Evolutionary conservation across 2,797 vertebrate species (phyloP).

Genomic region (Eidolon dupreanum): DNA sequence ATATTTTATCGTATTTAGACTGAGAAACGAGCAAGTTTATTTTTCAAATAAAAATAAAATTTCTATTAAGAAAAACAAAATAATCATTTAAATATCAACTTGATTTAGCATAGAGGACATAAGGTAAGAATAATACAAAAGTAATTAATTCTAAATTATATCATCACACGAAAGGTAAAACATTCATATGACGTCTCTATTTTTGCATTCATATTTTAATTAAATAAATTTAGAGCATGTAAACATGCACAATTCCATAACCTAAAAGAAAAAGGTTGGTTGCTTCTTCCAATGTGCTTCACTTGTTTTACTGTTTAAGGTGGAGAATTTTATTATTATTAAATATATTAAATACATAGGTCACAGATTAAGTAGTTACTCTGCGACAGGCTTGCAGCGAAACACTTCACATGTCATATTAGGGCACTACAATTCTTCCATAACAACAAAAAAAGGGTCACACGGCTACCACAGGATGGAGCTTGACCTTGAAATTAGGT

Average conservation of each 20-base stretch:
- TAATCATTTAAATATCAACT: background rate
- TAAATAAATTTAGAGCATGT: background rate
- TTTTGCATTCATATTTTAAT: background rate
- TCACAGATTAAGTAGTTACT: background rate
- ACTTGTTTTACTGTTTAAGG: background rate
- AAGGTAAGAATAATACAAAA: background rate
- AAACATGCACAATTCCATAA: background rate
- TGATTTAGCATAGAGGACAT: background rate
- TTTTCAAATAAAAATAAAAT: slow-evolving; percentile 38
- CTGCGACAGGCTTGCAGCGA: background rate
- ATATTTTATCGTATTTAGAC: background rate
- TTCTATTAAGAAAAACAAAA: slow-evolving; percentile 23
- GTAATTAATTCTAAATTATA: background rate
- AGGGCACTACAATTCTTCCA: background rate
- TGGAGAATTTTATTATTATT: background rate
- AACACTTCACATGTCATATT: background rate
- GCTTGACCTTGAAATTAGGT: background rate
- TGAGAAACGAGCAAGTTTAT: background rate
- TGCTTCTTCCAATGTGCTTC: background rate
- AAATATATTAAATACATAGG: background rate
- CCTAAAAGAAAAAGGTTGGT: background rate
- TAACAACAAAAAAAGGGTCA: background rate
- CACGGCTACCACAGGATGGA: background rate
- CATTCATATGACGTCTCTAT: background rate
- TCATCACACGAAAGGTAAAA: background rate